These are phyloP conservation scores for Labeo catla DNA, from an alignment of 2,113 vertebrate species.

Conservation along the genomic window DNA sequence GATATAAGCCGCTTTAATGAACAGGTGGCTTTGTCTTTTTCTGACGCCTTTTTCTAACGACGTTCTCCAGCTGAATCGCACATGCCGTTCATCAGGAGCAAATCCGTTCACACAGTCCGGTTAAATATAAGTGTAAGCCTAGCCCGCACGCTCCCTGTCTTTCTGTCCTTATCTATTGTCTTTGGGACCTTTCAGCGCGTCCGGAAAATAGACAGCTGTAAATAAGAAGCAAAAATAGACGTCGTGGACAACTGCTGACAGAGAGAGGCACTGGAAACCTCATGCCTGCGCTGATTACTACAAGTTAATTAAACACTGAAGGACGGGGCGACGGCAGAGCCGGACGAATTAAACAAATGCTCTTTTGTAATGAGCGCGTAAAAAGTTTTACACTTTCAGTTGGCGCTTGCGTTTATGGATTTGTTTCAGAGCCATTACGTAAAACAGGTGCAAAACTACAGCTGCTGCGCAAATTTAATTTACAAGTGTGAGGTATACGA, in stretches of 20 bases:
- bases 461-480: slow-evolving; percentile 31
- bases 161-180: slow-evolving; percentile 76
- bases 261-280: slow-evolving; percentile 81
- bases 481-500: slow-evolving; percentile 17
- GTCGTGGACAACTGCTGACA: slow-evolving; percentile 89
- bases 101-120: slow-evolving; percentile 63
- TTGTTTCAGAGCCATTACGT: slow-evolving; percentile 27
- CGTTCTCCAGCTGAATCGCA: slow-evolving; percentile 65
- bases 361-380: neutral
- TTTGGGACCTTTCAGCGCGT: slow-evolving; percentile 63
- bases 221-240: slow-evolving; percentile 89
- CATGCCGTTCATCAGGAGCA: slow-evolving; percentile 63
- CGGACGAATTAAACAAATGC: neutral
- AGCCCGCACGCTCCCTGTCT: slow-evolving; percentile 51
- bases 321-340: slow-evolving; percentile 54
- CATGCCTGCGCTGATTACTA: slow-evolving; percentile 86
- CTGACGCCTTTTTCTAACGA: slow-evolving; percentile 58
- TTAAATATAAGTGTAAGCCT: slow-evolving; percentile 76
- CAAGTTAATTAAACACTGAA: slow-evolving; percentile 84
- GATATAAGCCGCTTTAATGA: slow-evolving; percentile 62
- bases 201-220: slow-evolving; percentile 79
- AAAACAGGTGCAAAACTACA: slow-evolving; percentile 51
- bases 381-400: slow-evolving; percentile 27
- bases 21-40: slow-evolving; percentile 78
- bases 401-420: slow-evolving; percentile 37